Base-by-base conservation (phyloP, 2,888 invertebrate species). In the Drosophila nigricruria region DNA sequence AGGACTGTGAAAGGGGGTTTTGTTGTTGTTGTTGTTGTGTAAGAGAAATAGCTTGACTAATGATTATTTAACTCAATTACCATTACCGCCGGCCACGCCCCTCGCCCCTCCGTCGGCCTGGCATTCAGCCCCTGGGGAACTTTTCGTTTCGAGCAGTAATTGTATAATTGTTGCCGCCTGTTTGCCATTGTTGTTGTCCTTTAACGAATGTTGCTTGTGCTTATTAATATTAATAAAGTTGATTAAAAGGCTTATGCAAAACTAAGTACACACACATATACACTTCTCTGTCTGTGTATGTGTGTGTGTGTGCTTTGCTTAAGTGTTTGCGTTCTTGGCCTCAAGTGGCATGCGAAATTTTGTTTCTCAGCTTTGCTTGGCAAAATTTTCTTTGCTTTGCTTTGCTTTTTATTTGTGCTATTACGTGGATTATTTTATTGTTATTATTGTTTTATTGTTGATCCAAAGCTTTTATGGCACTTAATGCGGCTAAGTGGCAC, bases 31-130 rank as follows among this genome's bases (percentile, higher is more conserved):
- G 1, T 23, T 20, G 43, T 14, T 43, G 20, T 23, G 42, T 5
- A 1, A 14, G 3, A 43, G 66, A 25, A 54, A 59, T 65, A 27
- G 59, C 80, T 81, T 86, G 89, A 86, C 80, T 86, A 90, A 86
- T 88, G 89, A 86, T 82, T 86, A 78, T 86, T 88, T 90, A 82
- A 88, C 86, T 80, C 90, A 84, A 84, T 89, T 89, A 89, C 72
- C 81, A 87, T 89, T 81, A 84, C 76, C 78, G 74, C 16, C 20
- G 34, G 9, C 47, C 57, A 27, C 54, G 30, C 38, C 34, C 8
- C 23, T 18, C 10, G 16, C 18, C 23, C 3, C 4, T 12, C 36
- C 45, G 34, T 5, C 30, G 16, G 40, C 20, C n/a, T n/a, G n/a
- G n/a, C n/a, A n/a, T 43, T 14, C 32, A 8, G 47, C 58, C 65